phyloP scores from a whole-genome alignment of 2,888 invertebrate genomes.

The Leptinotarsa peninsularis region DNA sequence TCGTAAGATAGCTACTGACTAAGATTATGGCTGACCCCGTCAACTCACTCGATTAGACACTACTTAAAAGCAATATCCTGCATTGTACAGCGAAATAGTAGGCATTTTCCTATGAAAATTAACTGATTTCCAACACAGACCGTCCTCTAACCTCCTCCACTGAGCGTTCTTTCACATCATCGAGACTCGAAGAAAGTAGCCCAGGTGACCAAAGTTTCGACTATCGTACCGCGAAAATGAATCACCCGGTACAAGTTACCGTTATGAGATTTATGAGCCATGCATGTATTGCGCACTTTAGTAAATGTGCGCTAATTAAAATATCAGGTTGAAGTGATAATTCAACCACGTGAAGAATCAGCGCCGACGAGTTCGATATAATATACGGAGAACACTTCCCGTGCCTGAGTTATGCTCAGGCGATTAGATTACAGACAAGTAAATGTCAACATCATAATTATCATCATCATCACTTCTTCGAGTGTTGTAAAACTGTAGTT shows the following conservation, averaged over 20 bases:
- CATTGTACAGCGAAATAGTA: too few species aligned
- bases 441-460: neutral
- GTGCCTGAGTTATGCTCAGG: neutral
- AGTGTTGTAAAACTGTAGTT: neutral
- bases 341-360: slow-evolving; percentile 8
- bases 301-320: slow-evolving; percentile 21
- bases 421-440: slow-evolving; percentile 13
- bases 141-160: neutral
- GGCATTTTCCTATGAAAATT: too few species aligned
- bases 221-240: slow-evolving; percentile 9
- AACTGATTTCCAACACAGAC: neutral
- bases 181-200: slow-evolving; percentile 7
- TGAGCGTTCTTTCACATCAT: neutral
- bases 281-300: slow-evolving; percentile 19
- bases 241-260: slow-evolving; percentile 9
- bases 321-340: slow-evolving; percentile 21
- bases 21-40: too few species aligned
- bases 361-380: slow-evolving; percentile 1
- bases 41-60: too few species aligned
- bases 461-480: neutral
- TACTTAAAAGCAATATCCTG: too few species aligned
- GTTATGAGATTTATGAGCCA: slow-evolving; percentile 8
- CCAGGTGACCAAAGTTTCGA: slow-evolving; percentile 7
- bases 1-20: too few species aligned
- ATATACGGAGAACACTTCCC: neutral